These are phyloP conservation scores for Chrysodeixis includens DNA, from an alignment of 2,888 invertebrate genomes.

Conservation along the genomic window DNA sequence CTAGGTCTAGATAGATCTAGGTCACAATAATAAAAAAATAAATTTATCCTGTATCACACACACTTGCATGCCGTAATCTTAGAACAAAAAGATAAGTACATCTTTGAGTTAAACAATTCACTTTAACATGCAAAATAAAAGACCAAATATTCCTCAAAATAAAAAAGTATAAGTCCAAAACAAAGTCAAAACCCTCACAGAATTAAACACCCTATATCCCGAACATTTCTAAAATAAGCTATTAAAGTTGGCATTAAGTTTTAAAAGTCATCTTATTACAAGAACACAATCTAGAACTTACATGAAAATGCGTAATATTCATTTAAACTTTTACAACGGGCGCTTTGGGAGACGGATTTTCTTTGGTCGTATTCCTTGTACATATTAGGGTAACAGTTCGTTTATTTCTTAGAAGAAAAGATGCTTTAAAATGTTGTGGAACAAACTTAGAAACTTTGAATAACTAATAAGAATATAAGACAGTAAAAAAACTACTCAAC, in stretches of 20 bases:
- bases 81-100: too few species aligned
- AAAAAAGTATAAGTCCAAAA: neutral
- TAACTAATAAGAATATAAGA: too few species aligned
- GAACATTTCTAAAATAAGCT: constrained; percentile 68
- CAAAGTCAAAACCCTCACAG: neutral
- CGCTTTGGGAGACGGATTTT: constrained; percentile 63
- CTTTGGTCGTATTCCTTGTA: constrained; percentile 35
- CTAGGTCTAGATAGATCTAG: too few species aligned
- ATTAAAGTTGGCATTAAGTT: constrained; percentile 79
- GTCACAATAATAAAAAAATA: too few species aligned
- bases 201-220: neutral
- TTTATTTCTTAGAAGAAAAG: neutral
- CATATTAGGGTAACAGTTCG: constrained; percentile 10
- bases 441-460: too few species aligned
- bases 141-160: too few species aligned
- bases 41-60: too few species aligned
- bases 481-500: too few species aligned
- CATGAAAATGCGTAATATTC: constrained; percentile 78
- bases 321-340: constrained; percentile 74
- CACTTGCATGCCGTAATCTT: too few species aligned
- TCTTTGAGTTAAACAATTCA: too few species aligned
- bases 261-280: constrained; percentile 80
- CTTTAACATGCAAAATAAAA: too few species aligned
- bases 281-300: constrained; percentile 81
- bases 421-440: too few species aligned